Evolutionary conservation across 2,888 invertebrate species (phyloP), one percentile per base, ranked within the genome.

Genomic region (Julus scanicus): DNA sequence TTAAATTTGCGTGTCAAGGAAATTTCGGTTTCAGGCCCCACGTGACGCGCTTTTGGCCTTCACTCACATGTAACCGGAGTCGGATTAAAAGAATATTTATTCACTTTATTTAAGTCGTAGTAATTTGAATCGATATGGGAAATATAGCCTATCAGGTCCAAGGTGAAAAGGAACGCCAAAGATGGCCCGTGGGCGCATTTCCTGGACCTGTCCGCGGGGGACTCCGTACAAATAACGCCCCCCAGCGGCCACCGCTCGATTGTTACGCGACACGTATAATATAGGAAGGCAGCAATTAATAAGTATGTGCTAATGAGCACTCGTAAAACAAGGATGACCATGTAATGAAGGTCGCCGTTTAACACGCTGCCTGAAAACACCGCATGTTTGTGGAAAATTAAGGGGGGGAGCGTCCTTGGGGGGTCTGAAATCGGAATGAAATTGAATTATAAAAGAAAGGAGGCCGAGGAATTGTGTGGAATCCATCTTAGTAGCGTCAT

Each of bases 1-100:
- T 63, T 63, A 63, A 63, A 63, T 63, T 63, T 63, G 63, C 63
- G 63, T 63, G n/a, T 63, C 63, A 63, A 63, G 63, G 63, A n/a
- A 63, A 63, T 63, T 63, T n/a, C 63, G 63, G 63, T n/a, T 63
- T 17, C 63, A 17, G 63, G 63, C 63, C 29, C 29, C 29, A 29
- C 29, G 29, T 29, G 29, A 29, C 29, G 29, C 63, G 11, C 13
- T 8, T 53, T 53, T 17, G 53, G 53, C 44, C 44, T 44, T 44
- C 44, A 44, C 44, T 44, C 53, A 9, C 11, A 3, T 17, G 63
- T 63, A 63, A 63, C 63, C 17, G n/a, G 63, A 63, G 63, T 63
- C n/a, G n/a, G 63, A 63, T 63, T 17, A 17, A 5, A 17, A 63
- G 20, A 63, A 63, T 63, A 63, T 63, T 63, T 63, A 63, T 63